Percentiles rank a stretch among this genome's conserved stretches.
phyloP scores from a whole-genome alignment of 2,113 vertebrate genomes.

The Acanthochromis polyacanthus region DNA sequence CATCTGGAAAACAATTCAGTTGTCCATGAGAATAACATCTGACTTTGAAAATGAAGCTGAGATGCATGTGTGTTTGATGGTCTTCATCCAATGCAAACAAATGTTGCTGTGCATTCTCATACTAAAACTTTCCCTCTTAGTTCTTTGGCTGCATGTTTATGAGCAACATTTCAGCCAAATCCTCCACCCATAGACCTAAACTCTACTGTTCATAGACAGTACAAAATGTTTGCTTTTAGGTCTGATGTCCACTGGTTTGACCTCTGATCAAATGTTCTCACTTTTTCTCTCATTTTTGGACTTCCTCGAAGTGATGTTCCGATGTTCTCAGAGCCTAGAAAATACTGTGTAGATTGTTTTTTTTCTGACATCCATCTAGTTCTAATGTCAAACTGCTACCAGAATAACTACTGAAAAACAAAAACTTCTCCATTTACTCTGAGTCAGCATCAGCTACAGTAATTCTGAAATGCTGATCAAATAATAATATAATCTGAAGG shows the following conservation, averaged over 20 bases:
- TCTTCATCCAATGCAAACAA: conserved; percentile 61
- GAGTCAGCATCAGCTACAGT: too few relatives aligned
- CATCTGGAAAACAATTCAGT: conserved; percentile 72
- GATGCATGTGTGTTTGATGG: conserved; percentile 45
- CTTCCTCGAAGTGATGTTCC: too few relatives aligned
- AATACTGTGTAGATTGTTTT: too few relatives aligned
- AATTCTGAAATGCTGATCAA: too few relatives aligned
- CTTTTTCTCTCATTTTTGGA: not conserved
- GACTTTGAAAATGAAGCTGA: conserved; percentile 39
- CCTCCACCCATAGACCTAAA: not conserved
- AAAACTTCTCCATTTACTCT: too few relatives aligned
- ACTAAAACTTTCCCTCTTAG: not conserved
- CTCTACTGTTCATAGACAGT: not conserved
- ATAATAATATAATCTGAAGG: too few relatives aligned
- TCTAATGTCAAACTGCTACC: too few relatives aligned
- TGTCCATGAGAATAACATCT: conserved; percentile 55
- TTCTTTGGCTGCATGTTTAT: conserved; percentile 15
- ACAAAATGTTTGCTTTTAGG: not conserved
- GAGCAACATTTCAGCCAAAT: conserved; percentile 3
- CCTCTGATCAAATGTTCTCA: too few relatives aligned
- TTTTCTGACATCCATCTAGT: too few relatives aligned
- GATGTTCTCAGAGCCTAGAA: too few relatives aligned
- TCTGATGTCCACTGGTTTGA: too few relatives aligned
- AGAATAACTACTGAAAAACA: too few relatives aligned
- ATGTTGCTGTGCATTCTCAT: conserved; percentile 39